phyloP scores from a whole-genome alignment of 2,113 vertebrate genomes.

The Malurus melanocephalus region DNA sequence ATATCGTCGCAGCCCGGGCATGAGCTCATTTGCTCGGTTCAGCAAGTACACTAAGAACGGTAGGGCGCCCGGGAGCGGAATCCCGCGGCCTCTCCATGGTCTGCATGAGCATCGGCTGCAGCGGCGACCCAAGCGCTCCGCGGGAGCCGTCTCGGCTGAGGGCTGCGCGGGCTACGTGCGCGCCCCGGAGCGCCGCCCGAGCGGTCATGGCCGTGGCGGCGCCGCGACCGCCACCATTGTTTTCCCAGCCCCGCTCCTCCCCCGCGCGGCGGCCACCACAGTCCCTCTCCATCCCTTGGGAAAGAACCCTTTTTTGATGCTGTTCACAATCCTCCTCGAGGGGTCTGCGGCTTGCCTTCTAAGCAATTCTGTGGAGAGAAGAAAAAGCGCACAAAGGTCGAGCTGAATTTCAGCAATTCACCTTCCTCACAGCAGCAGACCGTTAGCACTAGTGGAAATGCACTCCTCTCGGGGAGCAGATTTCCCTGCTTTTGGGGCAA shows the following conservation, averaged over 20 bases:
- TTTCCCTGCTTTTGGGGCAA: background rate
- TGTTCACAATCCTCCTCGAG: background rate
- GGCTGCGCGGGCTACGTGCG: background rate
- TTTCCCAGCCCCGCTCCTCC: background rate
- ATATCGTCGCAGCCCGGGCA: background rate
- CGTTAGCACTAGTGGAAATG: background rate
- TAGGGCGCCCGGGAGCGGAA: background rate
- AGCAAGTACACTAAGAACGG: background rate
- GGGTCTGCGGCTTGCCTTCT: background rate
- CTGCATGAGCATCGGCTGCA: background rate
- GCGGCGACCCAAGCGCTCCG: background rate
- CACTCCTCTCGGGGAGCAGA: too few species aligned
- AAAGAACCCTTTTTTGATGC: background rate
- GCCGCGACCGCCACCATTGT: background rate
- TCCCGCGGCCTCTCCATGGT: background rate
- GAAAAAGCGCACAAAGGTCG: background rate
- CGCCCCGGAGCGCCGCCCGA: background rate
- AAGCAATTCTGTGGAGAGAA: background rate
- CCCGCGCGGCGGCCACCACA: background rate
- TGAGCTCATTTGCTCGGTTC: background rate
- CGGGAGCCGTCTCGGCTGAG: background rate
- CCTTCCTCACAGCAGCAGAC: background rate
- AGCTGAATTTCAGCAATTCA: background rate
- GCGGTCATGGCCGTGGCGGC: background rate
- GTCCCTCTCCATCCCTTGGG: background rate